Conservation (phyloP, 1,140 invertebrate species). For the Bombus pyrosoma region DNA sequence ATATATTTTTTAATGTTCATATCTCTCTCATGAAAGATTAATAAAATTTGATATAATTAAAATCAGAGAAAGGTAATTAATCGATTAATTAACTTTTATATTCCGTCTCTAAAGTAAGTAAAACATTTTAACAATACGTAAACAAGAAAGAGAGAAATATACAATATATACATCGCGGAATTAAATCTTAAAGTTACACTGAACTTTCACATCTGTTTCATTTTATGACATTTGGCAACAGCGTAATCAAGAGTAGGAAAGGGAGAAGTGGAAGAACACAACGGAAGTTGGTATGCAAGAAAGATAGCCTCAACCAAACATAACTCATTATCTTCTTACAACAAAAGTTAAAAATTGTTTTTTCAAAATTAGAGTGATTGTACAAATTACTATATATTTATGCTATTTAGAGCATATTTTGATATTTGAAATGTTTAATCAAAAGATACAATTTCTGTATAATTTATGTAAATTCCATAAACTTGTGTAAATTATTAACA, state of each 20-base stretch:
- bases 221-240: constrained; percentile 56
- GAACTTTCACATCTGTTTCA: constrained; percentile 65
- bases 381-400: background rate
- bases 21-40: background rate
- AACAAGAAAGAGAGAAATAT: background rate
- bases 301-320: constrained; percentile 38
- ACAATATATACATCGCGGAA: constrained; percentile 14
- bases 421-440: background rate
- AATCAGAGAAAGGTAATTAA: background rate
- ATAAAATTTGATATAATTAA: background rate
- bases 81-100: background rate
- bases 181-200: constrained; percentile 45
- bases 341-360: background rate
- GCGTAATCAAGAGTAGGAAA: constrained; percentile 42
- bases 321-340: constrained; percentile 20
- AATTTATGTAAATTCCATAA: background rate
- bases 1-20: background rate
- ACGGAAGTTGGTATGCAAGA: constrained; percentile 52
- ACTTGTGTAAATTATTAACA: background rate
- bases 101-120: background rate
- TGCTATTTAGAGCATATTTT: background rate
- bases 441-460: background rate
- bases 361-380: background rate
- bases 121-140: background rate
- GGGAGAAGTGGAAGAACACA: constrained; percentile 29